phyloP scores from a whole-genome alignment of 2,113 vertebrate genomes.

The Mormyrus iriodes region DNA sequence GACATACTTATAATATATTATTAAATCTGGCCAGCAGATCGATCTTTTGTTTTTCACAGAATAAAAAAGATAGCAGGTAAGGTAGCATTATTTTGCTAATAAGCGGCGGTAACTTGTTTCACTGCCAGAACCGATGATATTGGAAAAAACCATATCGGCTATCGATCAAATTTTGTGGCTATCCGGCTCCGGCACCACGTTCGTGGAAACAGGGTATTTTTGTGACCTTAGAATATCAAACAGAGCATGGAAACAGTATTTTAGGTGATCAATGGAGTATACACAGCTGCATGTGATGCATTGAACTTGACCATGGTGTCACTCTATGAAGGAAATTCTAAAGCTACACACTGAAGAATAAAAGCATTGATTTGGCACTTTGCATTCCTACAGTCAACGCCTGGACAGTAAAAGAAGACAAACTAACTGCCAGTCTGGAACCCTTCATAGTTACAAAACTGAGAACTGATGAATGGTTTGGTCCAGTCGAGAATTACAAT shows the following conservation, averaged over 20 bases:
- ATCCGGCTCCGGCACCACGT: neutral
- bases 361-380: neutral
- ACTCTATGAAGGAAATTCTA: neutral
- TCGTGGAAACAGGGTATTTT: neutral
- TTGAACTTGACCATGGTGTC: neutral
- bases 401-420: slow-evolving; percentile 1
- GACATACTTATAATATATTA: neutral
- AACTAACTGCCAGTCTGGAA: slow-evolving; percentile 35
- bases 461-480: neutral
- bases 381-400: neutral
- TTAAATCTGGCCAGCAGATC: neutral
- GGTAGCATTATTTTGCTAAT: neutral
- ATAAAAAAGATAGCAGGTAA: neutral
- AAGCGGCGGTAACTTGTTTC: neutral
- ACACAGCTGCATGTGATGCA: neutral
- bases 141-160: neutral
- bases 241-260: neutral
- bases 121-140: neutral
- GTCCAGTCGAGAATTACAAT: neutral
- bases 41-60: neutral
- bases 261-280: neutral
- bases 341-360: neutral
- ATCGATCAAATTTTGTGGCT: neutral
- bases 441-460: slow-evolving; percentile 14
- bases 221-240: neutral